Base-by-base conservation (phyloP, 2,113 vertebrate species). In the Pluvialis apricaria region DNA sequence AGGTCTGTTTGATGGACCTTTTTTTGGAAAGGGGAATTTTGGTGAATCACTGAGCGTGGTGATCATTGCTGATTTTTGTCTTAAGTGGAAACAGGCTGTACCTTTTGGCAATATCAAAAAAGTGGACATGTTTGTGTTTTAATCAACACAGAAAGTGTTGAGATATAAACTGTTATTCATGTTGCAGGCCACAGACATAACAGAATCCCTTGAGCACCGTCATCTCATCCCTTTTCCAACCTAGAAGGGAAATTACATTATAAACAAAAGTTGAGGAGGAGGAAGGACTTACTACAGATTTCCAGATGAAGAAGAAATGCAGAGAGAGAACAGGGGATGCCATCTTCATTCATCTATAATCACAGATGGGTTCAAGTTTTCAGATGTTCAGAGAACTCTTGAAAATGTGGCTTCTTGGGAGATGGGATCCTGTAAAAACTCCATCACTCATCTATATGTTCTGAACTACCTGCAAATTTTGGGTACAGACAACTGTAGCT, bases 401-500 rank as follows among this genome's bases (percentile, higher is more conserved):
- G 38, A 60, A 72, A 78, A 54, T 24, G 4, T 42, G 18, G 11
- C 25, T 72, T 60, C 45, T 24, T 64, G 24, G 17, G 34, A 54
- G 8, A 36, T 21, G 6, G 10, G 24, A 6, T 54, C 16, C 17
- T 54, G 29, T 52, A 19, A 83, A 72, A 84, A 17, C 9, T 55
- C 25, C 5, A 34, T 26, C 7, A 2, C 9, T 64, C 28, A 25
- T 21, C 28, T 38, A 14, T 17, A 42, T 0, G 3, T 20, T 11
- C n/a, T 42, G 31, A 66, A 44, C 15, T 38, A 40, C 7, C 11
- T 42, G 25, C 26, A 73, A 68, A 55, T 61, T 36, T 36, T 44
- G 34, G 9, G 17, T 61, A 28, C 14, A 42, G 31, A 49, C 26
- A 32, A 20, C n/a, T 54, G 31, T 47, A 68, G 31, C 38, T 40